Base-by-base conservation (phyloP, 2,113 vertebrate species). In the Acanthisitta chloris region DNA sequence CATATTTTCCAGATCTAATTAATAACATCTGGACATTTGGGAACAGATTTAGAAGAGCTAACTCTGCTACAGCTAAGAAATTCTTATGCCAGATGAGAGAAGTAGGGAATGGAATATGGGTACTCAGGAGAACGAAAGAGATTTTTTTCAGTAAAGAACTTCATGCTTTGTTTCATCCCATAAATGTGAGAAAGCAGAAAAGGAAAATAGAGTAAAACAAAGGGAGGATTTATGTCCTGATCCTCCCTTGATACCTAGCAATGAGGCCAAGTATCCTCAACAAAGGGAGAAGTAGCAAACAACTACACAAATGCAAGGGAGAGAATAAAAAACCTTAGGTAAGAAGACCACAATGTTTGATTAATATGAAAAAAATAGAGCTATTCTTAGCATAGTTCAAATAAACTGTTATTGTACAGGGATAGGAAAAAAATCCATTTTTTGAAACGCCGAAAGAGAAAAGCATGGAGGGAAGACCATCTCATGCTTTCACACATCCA, bases 11-110 rank as follows among this genome's bases (percentile, higher is more conserved):
- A 90, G 78, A 81, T 80, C 49, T 95, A 96, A 96, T 97, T 90
- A 96, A 96, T 94, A 88, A 93, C 72, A 95, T 88, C 72, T 94
- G 91, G 82, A 81, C 86, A 97, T 65, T 8, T 82, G n/a, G 77
- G 43, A 95, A 81, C 65, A 91, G 57, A 88, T 66, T 91, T 62
- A 71, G 66, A 90, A 90, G 57, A 69, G 21, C 48, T 90, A 91
- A 93, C 88, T 86, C 52, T 72, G 55, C 38, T 93, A 64, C 43
- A 78, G 83, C 40, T 77, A 88, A 71, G 72, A 96, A 90, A 96
- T 69, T 69, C 34, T 8, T 45, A 17, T 92, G 38, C 21, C 64
- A 89, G 31, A 81, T 72, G 42, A 92, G 33, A 81, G 17, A 84
- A 70, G 9, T 29, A 81, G 40, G 61, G 51, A 77, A 80, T 38